Evolutionary conservation across 2,797 vertebrate genomes (phyloP).

Genomic region (Clarias platycephalus): DNA sequence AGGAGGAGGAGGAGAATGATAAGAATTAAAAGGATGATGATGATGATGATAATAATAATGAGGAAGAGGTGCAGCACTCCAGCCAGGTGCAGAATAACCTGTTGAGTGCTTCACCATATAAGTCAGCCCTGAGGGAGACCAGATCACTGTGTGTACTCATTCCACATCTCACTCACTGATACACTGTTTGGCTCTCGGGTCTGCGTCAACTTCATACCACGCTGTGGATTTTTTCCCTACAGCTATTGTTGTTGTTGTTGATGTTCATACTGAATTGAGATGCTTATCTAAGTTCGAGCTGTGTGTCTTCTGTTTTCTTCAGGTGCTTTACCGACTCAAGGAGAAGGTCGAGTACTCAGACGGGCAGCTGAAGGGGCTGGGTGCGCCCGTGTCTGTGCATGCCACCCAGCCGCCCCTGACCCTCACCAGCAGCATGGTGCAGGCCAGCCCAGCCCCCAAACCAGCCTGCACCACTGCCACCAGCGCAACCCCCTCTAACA

Average conservation of each 20-base stretch:
- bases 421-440: constrained; percentile 85
- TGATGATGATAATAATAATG: neutral
- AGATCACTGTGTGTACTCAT: neutral
- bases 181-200: too few species aligned
- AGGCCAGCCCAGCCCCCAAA: constrained; percentile 78
- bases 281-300: neutral
- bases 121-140: neutral
- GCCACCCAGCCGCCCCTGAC: constrained; percentile 71
- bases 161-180: too few species aligned
- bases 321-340: constrained; percentile 92
- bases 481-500: constrained; percentile 58
- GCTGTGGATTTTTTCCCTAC: neutral
- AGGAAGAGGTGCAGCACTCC: neutral
- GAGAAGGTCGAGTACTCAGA: constrained; percentile 86
- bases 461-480: constrained; percentile 69
- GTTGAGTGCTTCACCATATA: neutral
- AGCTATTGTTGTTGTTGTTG: neutral
- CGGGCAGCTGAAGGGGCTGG: constrained; percentile 82
- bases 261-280: neutral
- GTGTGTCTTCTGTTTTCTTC: constrained; percentile 19
- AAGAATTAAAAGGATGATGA: too few species aligned
- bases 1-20: too few species aligned
- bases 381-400: constrained; percentile 68
- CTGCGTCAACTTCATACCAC: neutral
- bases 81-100: neutral